Percentiles rank a stretch among this genome's conserved stretches.
Evolutionary conservation across 2,797 vertebrate genomes (phyloP).

Genomic region (Tadarida brasiliensis): DNA sequence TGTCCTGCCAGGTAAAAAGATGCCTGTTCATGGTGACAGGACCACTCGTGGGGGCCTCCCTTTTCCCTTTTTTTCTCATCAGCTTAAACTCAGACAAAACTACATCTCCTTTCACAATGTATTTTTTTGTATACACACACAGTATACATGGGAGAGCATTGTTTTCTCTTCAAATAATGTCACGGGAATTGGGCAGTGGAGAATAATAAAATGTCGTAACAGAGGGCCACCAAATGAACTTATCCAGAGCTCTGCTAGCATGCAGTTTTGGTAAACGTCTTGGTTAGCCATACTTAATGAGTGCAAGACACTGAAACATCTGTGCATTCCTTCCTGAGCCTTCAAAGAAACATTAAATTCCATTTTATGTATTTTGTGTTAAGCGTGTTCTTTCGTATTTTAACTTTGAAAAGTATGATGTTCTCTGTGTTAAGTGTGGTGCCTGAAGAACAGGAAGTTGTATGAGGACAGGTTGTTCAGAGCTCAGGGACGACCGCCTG

Average conservation of each 20-base stretch:
- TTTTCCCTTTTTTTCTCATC: not conserved
- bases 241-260: not conserved
- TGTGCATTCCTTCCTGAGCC: constrained; percentile 18
- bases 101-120: fast-evolving
- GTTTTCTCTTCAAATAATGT: not conserved
- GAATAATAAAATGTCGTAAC: not conserved
- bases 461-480: not conserved
- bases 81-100: not conserved
- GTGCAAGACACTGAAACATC: not conserved
- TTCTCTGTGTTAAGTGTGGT: not conserved
- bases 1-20: not conserved
- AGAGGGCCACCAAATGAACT: not conserved
- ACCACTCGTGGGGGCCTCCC: not conserved
- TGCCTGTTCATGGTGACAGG: not conserved
- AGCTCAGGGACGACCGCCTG: not conserved
- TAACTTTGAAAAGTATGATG: constrained; percentile 47
- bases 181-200: not conserved
- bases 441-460: not conserved
- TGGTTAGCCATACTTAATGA: constrained; percentile 38
- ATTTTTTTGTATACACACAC: not conserved
- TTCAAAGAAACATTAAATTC: constrained; percentile 54
- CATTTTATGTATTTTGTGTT: constrained; percentile 2
- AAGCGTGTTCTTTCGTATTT: constrained; percentile 26
- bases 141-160: not conserved
- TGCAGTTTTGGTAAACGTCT: not conserved